Conservation (phyloP, 2,113 vertebrate genomes). For the Bubo blakistoni region DNA sequence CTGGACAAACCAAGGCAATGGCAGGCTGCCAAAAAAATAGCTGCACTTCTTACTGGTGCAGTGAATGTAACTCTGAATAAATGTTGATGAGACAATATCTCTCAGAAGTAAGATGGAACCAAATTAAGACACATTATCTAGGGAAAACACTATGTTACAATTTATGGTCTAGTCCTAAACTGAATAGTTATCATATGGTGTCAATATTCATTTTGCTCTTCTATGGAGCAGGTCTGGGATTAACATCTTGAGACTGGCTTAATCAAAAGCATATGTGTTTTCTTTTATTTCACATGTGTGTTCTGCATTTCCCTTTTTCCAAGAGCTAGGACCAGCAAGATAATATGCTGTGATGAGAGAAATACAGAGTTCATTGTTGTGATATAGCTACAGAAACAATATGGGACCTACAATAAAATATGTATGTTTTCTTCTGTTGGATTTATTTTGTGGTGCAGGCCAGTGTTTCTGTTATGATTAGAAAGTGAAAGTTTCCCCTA, state of each 20-base stretch:
- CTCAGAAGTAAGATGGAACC: not conserved
- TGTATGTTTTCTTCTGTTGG: not conserved
- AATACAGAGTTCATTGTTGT: not conserved
- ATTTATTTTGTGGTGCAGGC: not conserved
- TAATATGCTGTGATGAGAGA: not conserved
- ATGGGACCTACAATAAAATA: not conserved
- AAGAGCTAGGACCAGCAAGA: not conserved
- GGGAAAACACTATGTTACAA: not conserved
- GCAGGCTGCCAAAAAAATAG: not conserved
- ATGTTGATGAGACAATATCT: not conserved
- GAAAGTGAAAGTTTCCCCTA: not conserved
- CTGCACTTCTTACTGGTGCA: not conserved
- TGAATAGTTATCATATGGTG: not conserved
- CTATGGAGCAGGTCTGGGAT: not conserved
- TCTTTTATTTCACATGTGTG: conserved; percentile 40
- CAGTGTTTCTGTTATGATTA: not conserved
- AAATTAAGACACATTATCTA: not conserved
- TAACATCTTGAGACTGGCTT: not conserved
- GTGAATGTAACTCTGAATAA: not conserved
- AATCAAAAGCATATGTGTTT: conserved; percentile 16
- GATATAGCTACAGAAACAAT: not conserved
- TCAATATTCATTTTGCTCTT: not conserved
- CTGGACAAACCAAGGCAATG: not conserved
- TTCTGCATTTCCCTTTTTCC: conserved; percentile 7
- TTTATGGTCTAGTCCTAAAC: not conserved